Evolutionary conservation across 2,888 invertebrate species (phyloP).

Genomic region (Dimorphilus gyrociliatus): DNA sequence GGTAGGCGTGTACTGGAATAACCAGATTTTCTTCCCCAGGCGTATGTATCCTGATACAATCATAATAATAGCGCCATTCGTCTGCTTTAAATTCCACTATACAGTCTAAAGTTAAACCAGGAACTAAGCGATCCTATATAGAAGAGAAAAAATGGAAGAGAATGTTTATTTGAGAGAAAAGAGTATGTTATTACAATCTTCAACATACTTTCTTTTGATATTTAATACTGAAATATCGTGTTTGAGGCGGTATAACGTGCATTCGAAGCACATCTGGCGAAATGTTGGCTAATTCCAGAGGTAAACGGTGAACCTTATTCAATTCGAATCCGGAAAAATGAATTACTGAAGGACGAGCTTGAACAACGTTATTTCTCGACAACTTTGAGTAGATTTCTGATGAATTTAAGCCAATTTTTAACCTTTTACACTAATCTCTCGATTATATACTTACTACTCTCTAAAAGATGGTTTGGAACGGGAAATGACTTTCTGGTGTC

Average conservation of each 20-base stretch:
- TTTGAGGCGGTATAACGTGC: slow-evolving; percentile 36
- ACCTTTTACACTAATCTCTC: background rate
- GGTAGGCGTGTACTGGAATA: slow-evolving; percentile 36
- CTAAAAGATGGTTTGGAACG: slow-evolving; percentile 16
- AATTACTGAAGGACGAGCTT: slow-evolving; percentile 28
- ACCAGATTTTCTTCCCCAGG: slow-evolving; percentile 36
- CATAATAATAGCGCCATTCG: slow-evolving; percentile 37
- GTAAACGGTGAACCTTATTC: slow-evolving; percentile 18
- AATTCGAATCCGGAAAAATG: slow-evolving; percentile 35
- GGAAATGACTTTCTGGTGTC: slow-evolving; percentile 18
- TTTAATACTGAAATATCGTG: slow-evolving; percentile 30
- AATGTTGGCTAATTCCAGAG: slow-evolving; percentile 27
- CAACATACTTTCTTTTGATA: slow-evolving; percentile 31
- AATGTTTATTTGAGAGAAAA: background rate
- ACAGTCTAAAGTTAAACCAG: slow-evolving; percentile 31
- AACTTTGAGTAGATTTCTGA: slow-evolving; percentile 32
- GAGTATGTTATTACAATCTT: background rate
- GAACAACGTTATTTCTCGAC: slow-evolving; percentile 25
- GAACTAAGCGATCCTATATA: slow-evolving; percentile 26
- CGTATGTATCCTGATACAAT: slow-evolving; percentile 32
- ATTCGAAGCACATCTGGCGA: slow-evolving; percentile 31
- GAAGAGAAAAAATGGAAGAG: background rate
- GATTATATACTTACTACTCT: slow-evolving; percentile 15
- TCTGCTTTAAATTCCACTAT: slow-evolving; percentile 32
- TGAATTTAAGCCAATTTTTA: no score